These are phyloP conservation scores for Micrasema minimum DNA, from an alignment of 1,140 invertebrate genomes.

Conservation along the genomic window DNA sequence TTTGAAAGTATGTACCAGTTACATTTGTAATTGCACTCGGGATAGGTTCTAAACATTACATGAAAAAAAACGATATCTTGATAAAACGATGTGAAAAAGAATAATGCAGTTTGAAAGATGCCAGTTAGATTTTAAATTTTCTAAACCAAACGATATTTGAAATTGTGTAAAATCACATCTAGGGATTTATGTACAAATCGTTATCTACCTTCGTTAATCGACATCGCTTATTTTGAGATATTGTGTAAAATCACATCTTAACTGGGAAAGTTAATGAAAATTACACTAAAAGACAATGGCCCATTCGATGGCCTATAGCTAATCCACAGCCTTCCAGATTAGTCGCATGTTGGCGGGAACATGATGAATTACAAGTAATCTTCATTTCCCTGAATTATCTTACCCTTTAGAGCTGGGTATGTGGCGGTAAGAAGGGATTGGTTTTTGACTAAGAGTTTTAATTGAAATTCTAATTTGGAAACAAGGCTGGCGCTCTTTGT, in stretches of 20 bases:
- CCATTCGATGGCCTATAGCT: conserved; percentile 8
- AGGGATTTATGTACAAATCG: not conserved
- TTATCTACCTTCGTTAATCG: too few species aligned
- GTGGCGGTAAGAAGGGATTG: not conserved
- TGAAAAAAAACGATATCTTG: too few species aligned
- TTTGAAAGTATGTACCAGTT: too few species aligned
- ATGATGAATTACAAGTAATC: not conserved
- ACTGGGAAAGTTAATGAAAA: conserved; percentile 27
- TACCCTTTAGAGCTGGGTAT: not conserved
- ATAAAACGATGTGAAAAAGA: too few species aligned
- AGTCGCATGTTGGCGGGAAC: conserved; percentile 8
- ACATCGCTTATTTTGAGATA: not conserved
- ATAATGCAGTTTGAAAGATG: too few species aligned
- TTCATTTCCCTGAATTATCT: not conserved
- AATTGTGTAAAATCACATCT: too few species aligned
- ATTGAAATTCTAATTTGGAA: conserved; percentile 5
- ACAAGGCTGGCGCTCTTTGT: too few species aligned
- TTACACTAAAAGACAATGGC: conserved; percentile 19
- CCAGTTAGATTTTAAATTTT: too few species aligned
- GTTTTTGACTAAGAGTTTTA: not conserved
- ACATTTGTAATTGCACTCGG: too few species aligned
- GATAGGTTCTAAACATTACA: too few species aligned
- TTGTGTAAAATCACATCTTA: not conserved
- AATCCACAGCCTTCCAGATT: conserved; percentile 13
- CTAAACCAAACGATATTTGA: too few species aligned